Evolutionary conservation across 1,140 invertebrate species (phyloP), one percentile per base, ranked within the genome.

Genomic region (Drosophila miranda): DNA sequence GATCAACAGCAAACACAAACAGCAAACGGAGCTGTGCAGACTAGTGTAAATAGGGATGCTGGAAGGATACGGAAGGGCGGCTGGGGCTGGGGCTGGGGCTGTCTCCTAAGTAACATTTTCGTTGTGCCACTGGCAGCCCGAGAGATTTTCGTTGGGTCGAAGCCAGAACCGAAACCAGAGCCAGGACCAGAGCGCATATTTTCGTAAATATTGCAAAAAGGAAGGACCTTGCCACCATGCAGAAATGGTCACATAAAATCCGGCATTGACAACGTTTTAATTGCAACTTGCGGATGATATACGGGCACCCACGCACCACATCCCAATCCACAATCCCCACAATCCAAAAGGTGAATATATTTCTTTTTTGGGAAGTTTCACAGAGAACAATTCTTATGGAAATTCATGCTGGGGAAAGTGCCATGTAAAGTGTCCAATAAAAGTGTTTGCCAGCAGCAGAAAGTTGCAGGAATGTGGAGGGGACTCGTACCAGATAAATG

Each of bases 241-340:
- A 50, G 45, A 62, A 34, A 19, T 26, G 61, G 49, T 51, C 49
- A 53, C 49, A 66, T 60, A 73, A 71, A 68, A 60, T 63, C 53
- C 45, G 46, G 61, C 80, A 83, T 72, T 68, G 79, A 83, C 79
- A 83, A 84, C 72, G 60, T 84, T 83, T 83, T 83, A 83, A 83
- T 83, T 83, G 80, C 71, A 68, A 56, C 70, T 51, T 34, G 69
- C 52, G 41, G 43, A 72, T 84, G 80, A 83, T 73, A 73, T 76
- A 84, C 59, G 70, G 44, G 9, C 54, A 14, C 56, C 41, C 19
- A 19, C 42, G 23, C 6, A 44, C 14, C 19, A 6, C 45, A 49
- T 38, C 30, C 42, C 43, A 62, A 52, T 50, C 38, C 54, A 59
- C 38, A 43, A 13, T 13, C 28, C 45, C 19, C 13, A 11, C 26